Evolutionary conservation across 2,113 vertebrate genomes (phyloP).

Genomic region (Egretta garzetta): DNA sequence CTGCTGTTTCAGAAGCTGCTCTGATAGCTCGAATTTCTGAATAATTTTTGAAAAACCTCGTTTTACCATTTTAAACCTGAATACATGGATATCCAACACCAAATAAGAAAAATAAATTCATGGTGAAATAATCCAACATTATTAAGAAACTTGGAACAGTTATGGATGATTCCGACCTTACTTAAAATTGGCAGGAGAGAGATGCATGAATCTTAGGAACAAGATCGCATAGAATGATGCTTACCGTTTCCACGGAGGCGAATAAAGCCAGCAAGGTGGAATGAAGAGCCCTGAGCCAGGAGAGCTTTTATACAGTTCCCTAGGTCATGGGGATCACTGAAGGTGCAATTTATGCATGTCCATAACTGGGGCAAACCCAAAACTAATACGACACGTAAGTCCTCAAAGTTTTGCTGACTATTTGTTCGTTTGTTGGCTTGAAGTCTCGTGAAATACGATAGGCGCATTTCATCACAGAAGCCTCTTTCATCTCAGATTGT

Average conservation of each 20-base stretch:
- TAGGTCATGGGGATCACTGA: neutral
- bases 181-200: neutral
- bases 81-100: neutral
- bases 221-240: neutral
- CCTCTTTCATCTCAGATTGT: neutral
- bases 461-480: neutral
- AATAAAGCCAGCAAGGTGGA: neutral
- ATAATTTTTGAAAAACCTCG: neutral
- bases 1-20: neutral
- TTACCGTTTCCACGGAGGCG: neutral
- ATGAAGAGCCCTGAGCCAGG: neutral
- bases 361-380: conserved; percentile 26
- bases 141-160: neutral
- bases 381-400: neutral
- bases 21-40: neutral
- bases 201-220: neutral
- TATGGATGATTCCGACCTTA: neutral
- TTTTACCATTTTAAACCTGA: neutral
- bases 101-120: neutral
- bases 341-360: conserved; percentile 27
- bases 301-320: conserved; percentile 51
- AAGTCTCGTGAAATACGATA: neutral
- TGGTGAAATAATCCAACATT: neutral
- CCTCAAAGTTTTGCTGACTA: conserved; percentile 34
- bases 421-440: neutral